Conservation (phyloP, 2,888 invertebrate genomes). For the Aphodius granarius region DNA sequence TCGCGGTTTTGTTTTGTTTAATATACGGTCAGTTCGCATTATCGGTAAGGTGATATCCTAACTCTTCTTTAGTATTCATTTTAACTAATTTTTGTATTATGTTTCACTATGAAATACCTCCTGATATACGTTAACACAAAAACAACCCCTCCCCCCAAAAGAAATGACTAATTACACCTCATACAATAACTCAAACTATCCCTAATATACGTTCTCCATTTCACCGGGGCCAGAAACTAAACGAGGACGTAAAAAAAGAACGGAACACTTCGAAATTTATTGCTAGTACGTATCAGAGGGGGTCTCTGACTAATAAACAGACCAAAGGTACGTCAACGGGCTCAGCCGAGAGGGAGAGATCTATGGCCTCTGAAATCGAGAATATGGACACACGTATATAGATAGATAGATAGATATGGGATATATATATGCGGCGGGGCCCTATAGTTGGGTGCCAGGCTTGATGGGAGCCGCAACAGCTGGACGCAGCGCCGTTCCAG, state of each 20-base stretch:
- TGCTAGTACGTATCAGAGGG: slow-evolving; percentile 29
- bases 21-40: too few species aligned
- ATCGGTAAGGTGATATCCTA: too few species aligned
- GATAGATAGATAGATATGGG: slow-evolving; percentile 4
- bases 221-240: background rate
- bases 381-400: slow-evolving; percentile 22
- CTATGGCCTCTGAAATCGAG: slow-evolving; percentile 53
- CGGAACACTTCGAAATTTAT: slow-evolving; percentile 24
- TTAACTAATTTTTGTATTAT: too few species aligned
- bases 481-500: slow-evolving; percentile 47
- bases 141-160: background rate
- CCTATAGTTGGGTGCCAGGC: slow-evolving; percentile 39
- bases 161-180: background rate
- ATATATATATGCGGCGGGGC: slow-evolving; percentile 32
- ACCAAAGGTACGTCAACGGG: slow-evolving; percentile 41
- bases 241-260: background rate
- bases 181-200: background rate
- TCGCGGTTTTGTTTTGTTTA: too few species aligned
- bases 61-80: too few species aligned
- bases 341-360: slow-evolving; percentile 47
- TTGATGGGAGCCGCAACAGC: slow-evolving; percentile 51
- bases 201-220: background rate
- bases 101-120: background rate
- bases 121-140: too few species aligned
- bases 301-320: slow-evolving; percentile 49